phyloP scores from a whole-genome alignment of 1,140 invertebrate species.

The Pseudomyrmex cubaensis region DNA sequence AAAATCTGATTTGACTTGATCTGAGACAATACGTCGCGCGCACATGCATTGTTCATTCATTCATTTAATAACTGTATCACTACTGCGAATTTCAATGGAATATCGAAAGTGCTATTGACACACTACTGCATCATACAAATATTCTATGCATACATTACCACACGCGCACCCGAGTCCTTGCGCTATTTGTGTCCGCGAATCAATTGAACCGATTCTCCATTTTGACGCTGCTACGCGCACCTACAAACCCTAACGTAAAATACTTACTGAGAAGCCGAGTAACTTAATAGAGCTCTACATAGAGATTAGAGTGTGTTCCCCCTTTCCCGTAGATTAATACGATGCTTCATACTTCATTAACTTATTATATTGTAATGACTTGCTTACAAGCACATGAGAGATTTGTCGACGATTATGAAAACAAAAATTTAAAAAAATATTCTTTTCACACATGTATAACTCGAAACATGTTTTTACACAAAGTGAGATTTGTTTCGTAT shows the following conservation, averaged over 20 bases:
- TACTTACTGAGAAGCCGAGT: background rate
- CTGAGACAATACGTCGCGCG: background rate
- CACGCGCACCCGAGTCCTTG: slow-evolving; percentile 6
- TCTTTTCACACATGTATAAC: no score
- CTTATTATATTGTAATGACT: no score
- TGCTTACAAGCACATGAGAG: no score
- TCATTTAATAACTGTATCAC: background rate
- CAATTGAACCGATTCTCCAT: slow-evolving; percentile 25
- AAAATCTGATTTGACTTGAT: background rate
- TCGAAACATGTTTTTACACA: no score
- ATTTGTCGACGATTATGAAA: no score
- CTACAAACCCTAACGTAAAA: slow-evolving; percentile 10
- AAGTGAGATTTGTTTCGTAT: no score
- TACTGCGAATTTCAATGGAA: slow-evolving; percentile 23
- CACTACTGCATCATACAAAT: background rate
- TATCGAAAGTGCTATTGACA: slow-evolving; percentile 16
- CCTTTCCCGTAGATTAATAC: background rate
- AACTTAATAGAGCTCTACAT: background rate
- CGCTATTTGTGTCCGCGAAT: slow-evolving; percentile 44
- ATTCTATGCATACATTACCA: slow-evolving; percentile 37
- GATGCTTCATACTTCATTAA: background rate
- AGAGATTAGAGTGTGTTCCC: background rate
- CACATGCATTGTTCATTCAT: slow-evolving; percentile 8
- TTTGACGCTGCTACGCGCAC: slow-evolving; percentile 5
- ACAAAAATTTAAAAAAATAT: no score